phyloP scores from a whole-genome alignment of 2,113 vertebrate species.

The Oophaga pumilio region DNA sequence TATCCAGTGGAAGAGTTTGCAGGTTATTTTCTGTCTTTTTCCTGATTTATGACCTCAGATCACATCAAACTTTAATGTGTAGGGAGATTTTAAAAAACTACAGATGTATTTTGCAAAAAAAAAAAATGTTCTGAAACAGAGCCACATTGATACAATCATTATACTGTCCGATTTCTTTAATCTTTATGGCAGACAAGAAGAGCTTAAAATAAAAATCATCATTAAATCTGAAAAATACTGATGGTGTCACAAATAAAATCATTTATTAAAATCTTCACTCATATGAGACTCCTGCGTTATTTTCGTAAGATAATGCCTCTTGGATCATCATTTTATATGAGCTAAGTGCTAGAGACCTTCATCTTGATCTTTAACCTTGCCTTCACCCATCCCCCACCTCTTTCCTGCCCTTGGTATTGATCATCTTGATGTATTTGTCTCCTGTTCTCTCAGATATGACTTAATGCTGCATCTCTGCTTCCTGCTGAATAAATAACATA shows the following conservation, averaged over 20 bases:
- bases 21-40: no score
- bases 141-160: neutral
- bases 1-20: no score
- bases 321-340: neutral
- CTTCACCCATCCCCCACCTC: neutral
- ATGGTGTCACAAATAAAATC: neutral
- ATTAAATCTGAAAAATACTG: neutral
- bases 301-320: neutral
- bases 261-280: neutral
- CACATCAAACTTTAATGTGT: no score
- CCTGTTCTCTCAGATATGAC: neutral
- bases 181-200: neutral
- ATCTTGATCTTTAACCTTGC: slow-evolving; percentile 15
- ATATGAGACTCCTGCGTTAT: neutral
- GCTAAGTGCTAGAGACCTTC: neutral
- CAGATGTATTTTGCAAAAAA: no score
- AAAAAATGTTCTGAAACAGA: neutral
- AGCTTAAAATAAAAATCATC: neutral
- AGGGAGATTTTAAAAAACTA: no score
- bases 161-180: neutral
- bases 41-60: no score
- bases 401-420: slow-evolving; percentile 8
- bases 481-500: neutral
- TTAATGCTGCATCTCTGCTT: slow-evolving; percentile 24
- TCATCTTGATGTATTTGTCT: slow-evolving; percentile 15